Evolutionary conservation across 2,113 vertebrate genomes (phyloP), one percentile per base, ranked within the genome.

Genomic region (Myrmophylax atrothorax): DNA sequence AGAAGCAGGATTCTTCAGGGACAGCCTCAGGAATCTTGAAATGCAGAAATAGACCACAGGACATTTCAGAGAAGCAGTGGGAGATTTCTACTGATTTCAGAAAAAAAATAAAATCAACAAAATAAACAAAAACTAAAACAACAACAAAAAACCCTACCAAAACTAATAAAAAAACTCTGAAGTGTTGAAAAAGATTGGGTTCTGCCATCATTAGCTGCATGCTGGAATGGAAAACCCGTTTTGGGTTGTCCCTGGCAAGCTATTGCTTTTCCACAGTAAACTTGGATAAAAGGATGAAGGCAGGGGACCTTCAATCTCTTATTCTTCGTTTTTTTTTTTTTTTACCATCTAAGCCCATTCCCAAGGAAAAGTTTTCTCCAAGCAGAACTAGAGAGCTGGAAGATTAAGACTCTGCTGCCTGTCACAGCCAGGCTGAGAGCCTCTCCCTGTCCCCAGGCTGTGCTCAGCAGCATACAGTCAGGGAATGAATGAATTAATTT

Each of bases 391-490:
- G 44, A 68, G 26, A 56, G 35, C 29, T 33, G 70, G 52, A 77
- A 35, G 52, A 49, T 58, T 62, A 69, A 79, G 25, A 47, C 22
- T 20, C 56, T 69, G 80, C 18, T 0, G 2, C n/a, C 56, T 28
- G 7, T 66, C 33, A 20, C 11, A 18, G 29, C 1, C 2, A 20
- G 68, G 31, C 59, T 64, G 14, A 0, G 0, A 73, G 55, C 44
- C 25, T 28, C 67, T 67, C 35, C 58, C 66, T 75, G 47, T 59
- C 20, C 20, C 37, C 0, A 0, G 55, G 14, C 56, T 25, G 31
- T 26, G 55, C 20, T 53, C 2, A 2, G 47, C 49, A 79, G 26
- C 44, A 20, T 58, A 83, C 42, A 46, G 47, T 14, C 17, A 14
- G 35, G 24, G 52, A 67, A 73, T 52, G 8, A 81, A 73, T 52